phyloP scores from a whole-genome alignment of 2,888 invertebrate species.

The Ferrisia virgata region DNA sequence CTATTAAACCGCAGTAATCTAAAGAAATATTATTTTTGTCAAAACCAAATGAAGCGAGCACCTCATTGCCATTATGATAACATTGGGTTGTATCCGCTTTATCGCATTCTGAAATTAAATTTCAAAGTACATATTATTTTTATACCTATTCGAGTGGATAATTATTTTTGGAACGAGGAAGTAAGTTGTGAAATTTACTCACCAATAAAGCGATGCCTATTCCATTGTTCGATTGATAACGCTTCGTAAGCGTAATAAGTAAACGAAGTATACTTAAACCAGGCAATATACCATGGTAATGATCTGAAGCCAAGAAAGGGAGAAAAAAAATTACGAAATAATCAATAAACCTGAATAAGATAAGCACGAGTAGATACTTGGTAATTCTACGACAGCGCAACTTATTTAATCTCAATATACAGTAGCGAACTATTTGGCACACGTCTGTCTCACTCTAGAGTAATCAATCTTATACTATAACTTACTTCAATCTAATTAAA shows the following conservation, averaged over 20 bases:
- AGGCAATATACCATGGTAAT: conserved; percentile 60
- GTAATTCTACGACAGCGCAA: too few relatives aligned
- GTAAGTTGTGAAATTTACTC: not conserved
- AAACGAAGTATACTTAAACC: conserved; percentile 67
- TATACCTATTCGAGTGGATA: not conserved
- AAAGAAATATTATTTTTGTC: conserved; percentile 52
- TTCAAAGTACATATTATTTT: not conserved
- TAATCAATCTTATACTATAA: not conserved
- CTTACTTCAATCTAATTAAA: conserved; percentile 40
- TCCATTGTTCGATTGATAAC: conserved; percentile 70
- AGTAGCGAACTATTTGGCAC: too few relatives aligned
- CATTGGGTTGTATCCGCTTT: conserved; percentile 7
- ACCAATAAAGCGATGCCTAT: conserved; percentile 50
- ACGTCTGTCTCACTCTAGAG: not conserved
- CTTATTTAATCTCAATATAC: not conserved
- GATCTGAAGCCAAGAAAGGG: conserved; percentile 51
- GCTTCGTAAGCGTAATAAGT: conserved; percentile 73
- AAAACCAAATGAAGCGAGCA: conserved; percentile 61
- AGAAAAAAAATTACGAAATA: conserved; percentile 54
- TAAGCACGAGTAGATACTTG: too few relatives aligned
- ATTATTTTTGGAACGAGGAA: not conserved
- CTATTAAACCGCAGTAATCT: conserved; percentile 54
- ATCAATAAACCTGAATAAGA: too few relatives aligned
- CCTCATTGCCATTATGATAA: conserved; percentile 60
- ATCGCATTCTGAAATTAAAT: conserved; percentile 49